phyloP scores from a whole-genome alignment of 1,140 invertebrate genomes.

The Orussus abietinus region DNA sequence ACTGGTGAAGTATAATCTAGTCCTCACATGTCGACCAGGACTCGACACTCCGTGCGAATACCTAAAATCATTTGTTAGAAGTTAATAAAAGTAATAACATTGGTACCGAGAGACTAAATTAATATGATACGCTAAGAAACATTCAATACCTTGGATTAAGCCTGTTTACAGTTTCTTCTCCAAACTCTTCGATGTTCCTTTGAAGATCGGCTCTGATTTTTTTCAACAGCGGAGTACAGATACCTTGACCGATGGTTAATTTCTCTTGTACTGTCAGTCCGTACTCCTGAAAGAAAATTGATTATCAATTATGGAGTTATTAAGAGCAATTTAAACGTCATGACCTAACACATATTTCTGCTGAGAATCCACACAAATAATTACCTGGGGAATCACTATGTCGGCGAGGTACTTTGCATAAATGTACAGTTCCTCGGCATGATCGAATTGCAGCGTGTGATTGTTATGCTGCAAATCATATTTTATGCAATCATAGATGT shows the following conservation, averaged over 20 bases:
- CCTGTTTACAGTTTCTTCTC: conserved; percentile 89
- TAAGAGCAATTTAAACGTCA: conserved; percentile 2
- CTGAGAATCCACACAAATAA: conserved; percentile 8
- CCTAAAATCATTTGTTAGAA: conserved; percentile 46
- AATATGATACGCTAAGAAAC: background rate
- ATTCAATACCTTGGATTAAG: conserved; percentile 80
- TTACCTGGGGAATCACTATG: conserved; percentile 96
- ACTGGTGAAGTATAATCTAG: conserved; percentile 97
- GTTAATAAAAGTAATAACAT: background rate
- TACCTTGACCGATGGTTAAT: conserved; percentile 93
- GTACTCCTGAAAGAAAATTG: conserved; percentile 73
- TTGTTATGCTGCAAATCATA: conserved; percentile 99
- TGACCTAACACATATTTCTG: conserved; percentile 3
- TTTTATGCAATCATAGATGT: conserved; percentile 99
- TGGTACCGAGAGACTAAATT: conserved; percentile 2
- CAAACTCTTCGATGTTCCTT: conserved; percentile 83
- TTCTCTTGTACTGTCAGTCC: conserved; percentile 95
- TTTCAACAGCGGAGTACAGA: conserved; percentile 92
- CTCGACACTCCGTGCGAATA: conserved; percentile 98
- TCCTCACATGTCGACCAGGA: conserved; percentile 94
- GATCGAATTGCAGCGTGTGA: conserved; percentile 88
- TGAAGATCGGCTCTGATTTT: conserved; percentile 96
- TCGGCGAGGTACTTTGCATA: conserved; percentile 95
- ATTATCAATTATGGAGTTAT: background rate
- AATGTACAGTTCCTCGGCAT: conserved; percentile 92